Evolutionary conservation across 2,888 invertebrate genomes (phyloP).

Genomic region (Spialia ferax): DNA sequence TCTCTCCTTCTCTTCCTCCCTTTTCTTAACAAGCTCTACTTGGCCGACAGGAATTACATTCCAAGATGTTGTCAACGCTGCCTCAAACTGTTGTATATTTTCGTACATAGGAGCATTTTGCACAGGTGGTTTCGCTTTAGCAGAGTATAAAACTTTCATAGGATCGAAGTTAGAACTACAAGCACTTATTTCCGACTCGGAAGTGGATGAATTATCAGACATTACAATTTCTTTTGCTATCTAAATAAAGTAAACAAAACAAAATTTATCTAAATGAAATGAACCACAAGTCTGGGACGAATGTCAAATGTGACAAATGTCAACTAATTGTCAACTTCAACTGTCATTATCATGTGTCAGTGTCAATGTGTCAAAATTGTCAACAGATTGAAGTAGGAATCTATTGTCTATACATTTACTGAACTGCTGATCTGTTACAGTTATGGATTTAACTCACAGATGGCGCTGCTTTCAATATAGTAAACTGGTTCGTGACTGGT

Average conservation of each 20-base stretch:
- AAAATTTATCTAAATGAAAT: too few relatives aligned
- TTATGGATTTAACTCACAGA: too few relatives aligned
- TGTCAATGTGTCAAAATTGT: too few relatives aligned
- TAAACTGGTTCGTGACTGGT: too few relatives aligned
- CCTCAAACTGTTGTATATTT: slow-evolving; percentile 88
- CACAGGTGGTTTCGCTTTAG: slow-evolving; percentile 83
- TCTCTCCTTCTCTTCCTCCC: slow-evolving; percentile 66
- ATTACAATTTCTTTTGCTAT: slow-evolving; percentile 49
- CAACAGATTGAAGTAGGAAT: too few relatives aligned
- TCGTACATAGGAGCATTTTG: slow-evolving; percentile 88
- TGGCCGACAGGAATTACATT: slow-evolving; percentile 63
- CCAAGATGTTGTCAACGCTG: slow-evolving; percentile 52
- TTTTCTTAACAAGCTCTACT: slow-evolving; percentile 59
- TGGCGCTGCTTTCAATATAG: too few relatives aligned
- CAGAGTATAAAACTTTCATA: slow-evolving; percentile 89
- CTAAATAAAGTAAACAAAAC: not conserved
- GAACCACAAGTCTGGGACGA: too few relatives aligned
- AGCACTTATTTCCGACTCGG: slow-evolving; percentile 75
- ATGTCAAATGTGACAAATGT: too few relatives aligned
- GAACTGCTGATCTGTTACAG: too few relatives aligned
- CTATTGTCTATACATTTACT: too few relatives aligned
- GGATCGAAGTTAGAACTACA: slow-evolving; percentile 88
- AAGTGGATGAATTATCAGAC: slow-evolving; percentile 70
- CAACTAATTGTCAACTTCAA: too few relatives aligned
- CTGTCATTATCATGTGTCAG: too few relatives aligned